Evolutionary conservation across 2,888 invertebrate genomes (phyloP).

Genomic region (Pyrgus malvae): DNA sequence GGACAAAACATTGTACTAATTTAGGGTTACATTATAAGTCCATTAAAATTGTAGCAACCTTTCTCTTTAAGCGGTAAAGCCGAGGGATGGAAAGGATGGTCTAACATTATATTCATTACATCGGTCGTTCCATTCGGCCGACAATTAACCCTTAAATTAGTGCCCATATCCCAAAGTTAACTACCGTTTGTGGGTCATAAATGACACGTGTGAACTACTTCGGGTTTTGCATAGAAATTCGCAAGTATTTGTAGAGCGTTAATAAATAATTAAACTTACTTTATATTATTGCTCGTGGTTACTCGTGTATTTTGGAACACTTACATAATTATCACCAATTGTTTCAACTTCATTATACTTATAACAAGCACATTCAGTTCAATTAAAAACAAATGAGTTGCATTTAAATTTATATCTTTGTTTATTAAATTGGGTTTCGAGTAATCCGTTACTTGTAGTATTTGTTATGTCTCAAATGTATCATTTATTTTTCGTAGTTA

Average conservation of each 20-base stretch:
- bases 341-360: too few relatives aligned
- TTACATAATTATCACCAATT: too few relatives aligned
- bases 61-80: conserved; percentile 22
- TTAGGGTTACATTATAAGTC: conserved; percentile 20
- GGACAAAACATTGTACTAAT: conserved; percentile 1
- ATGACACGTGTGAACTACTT: conserved; percentile 49
- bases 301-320: too few relatives aligned
- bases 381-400: too few relatives aligned
- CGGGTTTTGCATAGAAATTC: conserved; percentile 1
- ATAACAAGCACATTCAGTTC: too few relatives aligned
- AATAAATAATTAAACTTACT: neutral
- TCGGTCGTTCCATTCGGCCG: conserved; percentile 55
- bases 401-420: too few relatives aligned
- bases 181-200: conserved; percentile 61
- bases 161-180: conserved; percentile 56
- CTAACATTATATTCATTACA: conserved; percentile 64
- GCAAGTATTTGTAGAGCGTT: neutral
- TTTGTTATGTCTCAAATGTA: too few relatives aligned
- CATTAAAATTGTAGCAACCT: conserved; percentile 12
- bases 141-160: conserved; percentile 73
- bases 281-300: neutral
- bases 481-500: too few relatives aligned
- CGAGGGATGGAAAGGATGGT: conserved; percentile 44
- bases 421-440: too few relatives aligned
- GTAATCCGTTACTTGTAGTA: too few relatives aligned